Evolutionary conservation across 1,140 invertebrate genomes (phyloP), one percentile per base, ranked within the genome.

Genomic region (Philopotamus ludificatus): DNA sequence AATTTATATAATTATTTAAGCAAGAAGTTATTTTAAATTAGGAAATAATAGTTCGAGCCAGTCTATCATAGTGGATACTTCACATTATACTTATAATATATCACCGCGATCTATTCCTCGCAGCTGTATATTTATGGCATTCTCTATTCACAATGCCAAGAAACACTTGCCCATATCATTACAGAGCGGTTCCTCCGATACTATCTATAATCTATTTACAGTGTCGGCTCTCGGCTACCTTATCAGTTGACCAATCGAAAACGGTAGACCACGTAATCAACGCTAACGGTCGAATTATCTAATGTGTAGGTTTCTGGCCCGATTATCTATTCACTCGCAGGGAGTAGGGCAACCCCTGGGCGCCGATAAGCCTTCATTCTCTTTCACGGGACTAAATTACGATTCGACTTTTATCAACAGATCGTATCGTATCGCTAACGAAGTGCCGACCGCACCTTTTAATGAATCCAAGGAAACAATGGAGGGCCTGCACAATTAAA

Each of bases 401-500:
- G 39, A 63, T 67, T 67, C 44, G 51, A 63, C 45, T 68, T 68
- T 68, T 63, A 67, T 67, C 66, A n/a, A 10, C 15, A 59, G 55
- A 66, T 66, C 49, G 10, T 61, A 62, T 67, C 59, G 42, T 7
- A 44, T 60, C 50, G 28, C 66, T 64, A 68, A 68, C 66, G 66
- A 68, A 68, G 62, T 68, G 66, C 47, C 65, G 65, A 63, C 65
- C 65, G 60, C 59, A 58, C 59, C 59, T 63, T 39, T 44, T 63
- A 67, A 67, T 67, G 65, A 63, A 67, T 47, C 58, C 49, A 9
- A 41, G 44, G 47, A 39, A 64, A 68, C 66, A 68, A 68, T 68
- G 26, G 66, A n/a, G n/a, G 28, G 28, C 60, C 47, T n/a, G n/a
- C 61, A 64, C 66, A 68, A 68, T 68, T 68, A 68, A 68, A 64